These are phyloP conservation scores for Agriopis aurantiaria DNA, from an alignment of 2,888 invertebrate species.

Conservation along the genomic window DNA sequence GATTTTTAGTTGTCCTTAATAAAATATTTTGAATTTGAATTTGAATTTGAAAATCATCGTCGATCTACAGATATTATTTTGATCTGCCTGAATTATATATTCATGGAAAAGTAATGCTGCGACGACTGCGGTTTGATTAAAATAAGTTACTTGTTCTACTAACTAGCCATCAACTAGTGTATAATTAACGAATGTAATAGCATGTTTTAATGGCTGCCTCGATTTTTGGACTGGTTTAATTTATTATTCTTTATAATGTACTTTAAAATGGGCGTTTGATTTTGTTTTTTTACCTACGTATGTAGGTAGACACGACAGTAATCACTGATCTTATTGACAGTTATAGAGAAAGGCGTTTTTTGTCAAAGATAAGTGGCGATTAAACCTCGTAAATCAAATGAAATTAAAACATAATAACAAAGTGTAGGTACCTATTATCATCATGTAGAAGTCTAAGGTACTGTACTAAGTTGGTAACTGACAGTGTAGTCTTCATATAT, in stretches of 20 bases:
- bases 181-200: slow-evolving; percentile 42
- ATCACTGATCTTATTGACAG: not conserved
- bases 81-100: not conserved
- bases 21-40: too few species aligned
- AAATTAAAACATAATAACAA: too few species aligned
- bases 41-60: too few species aligned
- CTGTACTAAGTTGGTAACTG: too few species aligned
- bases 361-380: not conserved
- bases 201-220: slow-evolving; percentile 37
- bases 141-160: slow-evolving; percentile 36
- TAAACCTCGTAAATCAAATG: not conserved
- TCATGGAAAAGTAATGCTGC: not conserved
- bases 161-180: slow-evolving; percentile 36
- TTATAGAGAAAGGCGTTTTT: slow-evolving; percentile 5
- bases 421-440: too few species aligned
- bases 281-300: not conserved
- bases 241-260: slow-evolving; percentile 33
- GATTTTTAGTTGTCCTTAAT: too few species aligned
- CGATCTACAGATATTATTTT: not conserved
- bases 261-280: slow-evolving; percentile 19
- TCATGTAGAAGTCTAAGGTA: too few species aligned
- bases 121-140: slow-evolving; percentile 1
- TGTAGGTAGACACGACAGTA: slow-evolving; percentile 1
- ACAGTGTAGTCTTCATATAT: too few species aligned
- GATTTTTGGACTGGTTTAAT: slow-evolving; percentile 27